Conservation (phyloP, 1,140 invertebrate genomes). For the Pseudoatta argentina region DNA sequence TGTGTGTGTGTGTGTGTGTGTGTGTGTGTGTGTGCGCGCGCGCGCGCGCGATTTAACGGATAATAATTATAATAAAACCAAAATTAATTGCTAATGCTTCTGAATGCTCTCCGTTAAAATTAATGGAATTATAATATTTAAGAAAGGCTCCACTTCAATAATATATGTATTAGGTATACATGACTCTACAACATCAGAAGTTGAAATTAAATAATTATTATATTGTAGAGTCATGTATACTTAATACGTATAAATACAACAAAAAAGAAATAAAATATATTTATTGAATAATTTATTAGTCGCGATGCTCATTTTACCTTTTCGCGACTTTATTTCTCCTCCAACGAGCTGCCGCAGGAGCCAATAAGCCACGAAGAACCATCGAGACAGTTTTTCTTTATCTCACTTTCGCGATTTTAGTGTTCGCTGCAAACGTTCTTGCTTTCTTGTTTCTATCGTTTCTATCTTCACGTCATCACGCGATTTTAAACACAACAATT, state of each 20-base stretch:
- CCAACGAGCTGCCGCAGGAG: constrained; percentile 74
- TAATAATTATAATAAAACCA: background rate
- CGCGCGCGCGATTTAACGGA: background rate
- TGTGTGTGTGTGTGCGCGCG: no score
- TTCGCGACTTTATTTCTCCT: constrained; percentile 71
- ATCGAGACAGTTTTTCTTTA: constrained; percentile 57
- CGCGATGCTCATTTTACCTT: constrained; percentile 68
- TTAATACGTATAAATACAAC: background rate
- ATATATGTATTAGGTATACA: no score
- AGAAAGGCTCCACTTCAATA: background rate
- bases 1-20: no score
- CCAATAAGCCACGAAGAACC: constrained; percentile 75
- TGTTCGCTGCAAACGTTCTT: constrained; percentile 33
- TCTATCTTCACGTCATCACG: constrained; percentile 45
- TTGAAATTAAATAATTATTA: background rate
- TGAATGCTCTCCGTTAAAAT: constrained; percentile 7
- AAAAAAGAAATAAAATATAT: background rate
- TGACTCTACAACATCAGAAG: no score
- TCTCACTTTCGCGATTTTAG: constrained; percentile 36
- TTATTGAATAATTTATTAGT: constrained; percentile 21
- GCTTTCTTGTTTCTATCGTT: constrained; percentile 9
- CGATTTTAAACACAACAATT: constrained; percentile 16
- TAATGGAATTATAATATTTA: constrained; percentile 1
- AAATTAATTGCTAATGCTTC: background rate
- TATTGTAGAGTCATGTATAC: background rate